phyloP scores from a whole-genome alignment of 2,888 invertebrate genomes.

The Dendrolimus pini region DNA sequence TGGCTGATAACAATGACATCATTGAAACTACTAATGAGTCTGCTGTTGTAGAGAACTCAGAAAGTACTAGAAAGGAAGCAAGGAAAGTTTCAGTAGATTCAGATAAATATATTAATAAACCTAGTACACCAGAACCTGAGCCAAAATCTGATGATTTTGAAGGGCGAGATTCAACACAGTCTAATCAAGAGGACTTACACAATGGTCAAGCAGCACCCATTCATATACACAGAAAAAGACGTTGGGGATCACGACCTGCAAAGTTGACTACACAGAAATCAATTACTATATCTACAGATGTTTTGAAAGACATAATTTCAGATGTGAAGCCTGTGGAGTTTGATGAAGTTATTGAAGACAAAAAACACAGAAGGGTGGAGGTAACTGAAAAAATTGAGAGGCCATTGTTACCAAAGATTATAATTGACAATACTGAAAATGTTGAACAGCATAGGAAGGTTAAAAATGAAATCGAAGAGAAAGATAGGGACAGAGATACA shows the following conservation, averaged over 20 bases:
- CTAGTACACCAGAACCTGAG: background rate
- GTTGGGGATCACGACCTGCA: slow-evolving; percentile 62
- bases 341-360: slow-evolving; percentile 73
- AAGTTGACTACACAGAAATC: slow-evolving; percentile 77
- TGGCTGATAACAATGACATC: slow-evolving; percentile 31
- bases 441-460: slow-evolving; percentile 42
- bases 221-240: slow-evolving; percentile 54
- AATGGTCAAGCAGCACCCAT: slow-evolving; percentile 48
- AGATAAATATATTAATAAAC: slow-evolving; percentile 12
- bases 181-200: slow-evolving; percentile 21
- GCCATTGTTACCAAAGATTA: slow-evolving; percentile 61
- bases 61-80: slow-evolving; percentile 27
- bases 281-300: slow-evolving; percentile 84
- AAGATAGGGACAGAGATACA: slow-evolving; percentile 45
- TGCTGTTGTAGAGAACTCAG: slow-evolving; percentile 57
- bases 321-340: slow-evolving; percentile 79
- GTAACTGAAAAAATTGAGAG: slow-evolving; percentile 53
- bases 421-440: slow-evolving; percentile 65
- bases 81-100: slow-evolving; percentile 27
- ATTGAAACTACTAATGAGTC: slow-evolving; percentile 48
- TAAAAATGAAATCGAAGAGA: slow-evolving; percentile 27
- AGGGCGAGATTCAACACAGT: slow-evolving; percentile 26
- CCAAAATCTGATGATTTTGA: background rate
- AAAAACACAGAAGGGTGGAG: slow-evolving; percentile 48
- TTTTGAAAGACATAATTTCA: slow-evolving; percentile 80